phyloP scores from a whole-genome alignment of 2,113 vertebrate genomes.

The Chlamydotis undulata region DNA sequence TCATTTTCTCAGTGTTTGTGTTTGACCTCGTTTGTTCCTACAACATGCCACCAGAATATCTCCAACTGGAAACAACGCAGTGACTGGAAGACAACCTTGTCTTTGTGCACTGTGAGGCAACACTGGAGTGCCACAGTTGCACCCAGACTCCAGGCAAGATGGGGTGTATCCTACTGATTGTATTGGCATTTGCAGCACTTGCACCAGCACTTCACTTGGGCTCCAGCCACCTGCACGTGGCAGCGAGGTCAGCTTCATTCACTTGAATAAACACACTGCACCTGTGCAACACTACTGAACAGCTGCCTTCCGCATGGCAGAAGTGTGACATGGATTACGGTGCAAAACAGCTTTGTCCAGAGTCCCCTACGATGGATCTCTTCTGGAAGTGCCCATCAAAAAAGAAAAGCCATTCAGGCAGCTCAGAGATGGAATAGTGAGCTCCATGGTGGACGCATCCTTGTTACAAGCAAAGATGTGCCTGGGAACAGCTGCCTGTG shows the following conservation, averaged over 20 bases:
- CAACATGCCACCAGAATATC: not conserved
- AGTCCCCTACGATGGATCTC: fast-evolving
- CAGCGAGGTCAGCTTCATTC: not conserved
- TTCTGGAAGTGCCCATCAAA: not conserved
- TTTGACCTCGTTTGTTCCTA: not conserved
- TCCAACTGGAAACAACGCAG: not conserved
- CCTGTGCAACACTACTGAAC: not conserved
- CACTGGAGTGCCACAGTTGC: not conserved
- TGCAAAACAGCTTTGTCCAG: not conserved
- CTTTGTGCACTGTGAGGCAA: not conserved
- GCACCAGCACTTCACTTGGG: not conserved
- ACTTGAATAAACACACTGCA: not conserved
- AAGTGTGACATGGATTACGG: not conserved
- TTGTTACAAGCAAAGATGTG: not conserved
- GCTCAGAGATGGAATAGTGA: not conserved
- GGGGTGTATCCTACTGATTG: not conserved
- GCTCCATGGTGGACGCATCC: not conserved
- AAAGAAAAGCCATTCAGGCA: not conserved
- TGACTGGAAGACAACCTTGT: not conserved
- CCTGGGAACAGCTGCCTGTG: not conserved
- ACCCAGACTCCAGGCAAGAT: not conserved
- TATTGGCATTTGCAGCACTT: not conserved
- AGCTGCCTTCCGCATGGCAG: not conserved
- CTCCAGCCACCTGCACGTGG: not conserved
- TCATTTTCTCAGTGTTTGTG: not conserved